Evolutionary conservation across 2,888 invertebrate species (phyloP), one percentile per base, ranked within the genome.

Genomic region (Microctonus aethiopoides): DNA sequence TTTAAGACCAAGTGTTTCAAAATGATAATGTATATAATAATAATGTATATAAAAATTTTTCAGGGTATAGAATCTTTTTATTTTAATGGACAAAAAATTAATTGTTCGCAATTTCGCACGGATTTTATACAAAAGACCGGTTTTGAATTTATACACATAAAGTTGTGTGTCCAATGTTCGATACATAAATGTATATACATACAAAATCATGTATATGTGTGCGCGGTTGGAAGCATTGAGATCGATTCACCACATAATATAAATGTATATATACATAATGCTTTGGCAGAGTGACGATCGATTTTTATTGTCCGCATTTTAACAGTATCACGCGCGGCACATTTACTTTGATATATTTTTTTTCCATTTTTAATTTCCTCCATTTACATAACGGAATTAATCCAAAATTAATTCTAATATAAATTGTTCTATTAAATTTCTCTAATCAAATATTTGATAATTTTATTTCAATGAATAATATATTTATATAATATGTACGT

Each of bases 1-100:
- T 10, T 2, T 2, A 36, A 36, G 11, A 10, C 39, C 13, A 13
- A 39, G n/a, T 24, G n/a, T 62, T 46, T 16, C 36, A 36, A n/a
- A 1, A 20, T 59, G 20, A n/a, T n/a, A n/a, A n/a, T n/a, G n/a
- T n/a, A n/a, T n/a, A n/a, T n/a, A n/a, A n/a, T n/a, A n/a, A n/a
- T n/a, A n/a, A n/a, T n/a, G n/a, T 36, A 16, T 13, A 59, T 59
- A 16, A 24, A 51, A 29, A 63, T 41, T 63, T 51, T n/a, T n/a
- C n/a, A n/a, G 51, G 51, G 51, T 51, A 16, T 63, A 20, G 41
- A 24, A 52, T 52, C 32, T 41, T 13, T 24, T 51, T 51, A 29
- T n/a, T n/a, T n/a, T n/a, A 26, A 32, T 32, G 7, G 29, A 9
- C 16, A 51, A 51, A 51, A 51, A 63, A 51, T 63, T 63, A 62